Evolutionary conservation across 64 coral and sea anemone species (phyloP), one percentile per base, ranked within the genome.

Genomic region (Montipora sp.): DNA sequence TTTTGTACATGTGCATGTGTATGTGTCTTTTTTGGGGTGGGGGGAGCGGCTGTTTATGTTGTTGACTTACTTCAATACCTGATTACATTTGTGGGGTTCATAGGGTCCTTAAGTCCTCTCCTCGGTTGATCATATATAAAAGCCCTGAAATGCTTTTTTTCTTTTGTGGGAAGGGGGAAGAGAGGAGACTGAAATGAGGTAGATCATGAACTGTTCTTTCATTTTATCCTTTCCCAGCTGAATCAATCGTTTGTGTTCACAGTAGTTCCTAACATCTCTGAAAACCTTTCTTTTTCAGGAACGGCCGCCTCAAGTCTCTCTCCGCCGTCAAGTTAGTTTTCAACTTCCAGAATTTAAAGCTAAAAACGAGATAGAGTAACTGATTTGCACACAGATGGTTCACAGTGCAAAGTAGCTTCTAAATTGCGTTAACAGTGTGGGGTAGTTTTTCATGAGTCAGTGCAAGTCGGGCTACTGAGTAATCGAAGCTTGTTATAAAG

Each of bases 311-410:
- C 81, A 84, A 15, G 14, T 19, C 51, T 19, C 45, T 84, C 81
- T 84, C 49, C 81, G 81, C 18, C 60, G 81, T 3, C 81, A 84
- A 84, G 81, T 84, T 70, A 84, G 81, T 70, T 84, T 84, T 44
- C 81, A 84, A 50, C 81, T 84, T 70, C 81, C 81, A 6, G 81
- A 84, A 77, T 3, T 13, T 12, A 63, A 84, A 71, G 81, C 18
- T 48, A 46, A 50, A 15, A 70, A 50, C 20, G 9, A 48, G 16
- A 12, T 48, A 8, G 43, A 70, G 15, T 5, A 9, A 50, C 47
- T 12, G 12, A 45, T 36, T 36, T 43, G 27, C 15, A 4, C 14
- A 49, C 44, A 77, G 45, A 27, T 77, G 75, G 44, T 77, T 46
- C 47, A 49, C 3, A 48, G 49, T 77, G 45, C 75, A 49, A 12